Base-by-base conservation (phyloP, 2,113 vertebrate genomes). In the Dendropsophus ebraccatus region DNA sequence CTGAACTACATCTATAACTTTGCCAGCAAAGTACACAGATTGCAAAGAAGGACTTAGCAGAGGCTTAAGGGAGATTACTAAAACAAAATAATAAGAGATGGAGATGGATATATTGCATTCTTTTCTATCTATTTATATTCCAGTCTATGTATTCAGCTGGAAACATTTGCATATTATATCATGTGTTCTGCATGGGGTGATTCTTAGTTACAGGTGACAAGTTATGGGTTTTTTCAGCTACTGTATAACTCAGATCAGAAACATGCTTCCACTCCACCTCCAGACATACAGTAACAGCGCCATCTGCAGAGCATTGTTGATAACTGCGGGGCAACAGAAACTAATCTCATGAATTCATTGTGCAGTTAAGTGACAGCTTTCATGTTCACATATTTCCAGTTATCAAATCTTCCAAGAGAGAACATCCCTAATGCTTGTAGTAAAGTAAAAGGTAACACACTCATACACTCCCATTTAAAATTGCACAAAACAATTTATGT, bases 401-500 rank as follows among this genome's bases (percentile, higher is more conserved):
- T 62, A 45, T 28, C 25, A 65, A 47, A 47, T 45, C 13, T 45
- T 45, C 37, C 28, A 81, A 81, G 56, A 62, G 30, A 60, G 25
- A 81, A 65, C 37, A 62, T 62, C 10, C 77, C 35, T 75, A 72
- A 41, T 50, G 62, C 13, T 85, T 49, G n/a, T 49, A 56, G 50
- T 58, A 49, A 54, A 79, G 60, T 28, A 58, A 56, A 79, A 58
- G n/a, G 83, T 84, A 78, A 88, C 82, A 88, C 79, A 88, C 76
- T 76, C 62, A 90, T 88, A 88, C 85, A 87, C 88, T 91, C 49
- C 88, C 89, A 84, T 92, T 91, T 83, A 90, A 92, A 91, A 91
- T 90, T 90, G 85, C 45, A 85, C 45, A 90, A 92, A 93, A 89
- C 69, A 90, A 91, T 25, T 84, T 92, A 89, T 83, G 90, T 73